Evolutionary conservation across 2,113 vertebrate species (phyloP).

Genomic region (Prochilodus magdalenae): DNA sequence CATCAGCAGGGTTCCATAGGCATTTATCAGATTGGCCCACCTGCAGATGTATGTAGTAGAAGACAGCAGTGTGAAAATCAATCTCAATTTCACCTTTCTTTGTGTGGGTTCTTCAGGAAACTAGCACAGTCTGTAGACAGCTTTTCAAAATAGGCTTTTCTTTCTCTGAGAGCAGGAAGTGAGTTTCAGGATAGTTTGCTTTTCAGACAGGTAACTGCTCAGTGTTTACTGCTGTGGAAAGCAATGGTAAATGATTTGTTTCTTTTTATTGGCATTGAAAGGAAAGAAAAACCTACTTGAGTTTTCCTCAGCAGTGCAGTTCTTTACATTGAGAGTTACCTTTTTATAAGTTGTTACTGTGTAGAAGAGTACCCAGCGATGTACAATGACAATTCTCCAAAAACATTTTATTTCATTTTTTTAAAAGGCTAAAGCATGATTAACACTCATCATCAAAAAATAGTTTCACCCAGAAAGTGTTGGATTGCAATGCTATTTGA

Average conservation of each 20-base stretch:
- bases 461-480: too few species aligned
- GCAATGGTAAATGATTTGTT: not conserved
- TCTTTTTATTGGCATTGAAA: constrained; percentile 5
- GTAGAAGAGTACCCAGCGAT: not conserved
- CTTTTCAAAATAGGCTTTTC: not conserved
- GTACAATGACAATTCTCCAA: not conserved
- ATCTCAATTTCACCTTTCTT: constrained; percentile 23
- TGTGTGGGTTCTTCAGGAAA: not conserved
- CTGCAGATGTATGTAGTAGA: not conserved
- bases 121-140: not conserved
- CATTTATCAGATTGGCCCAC: not conserved
- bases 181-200: not conserved
- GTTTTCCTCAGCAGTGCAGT: not conserved
- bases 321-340: not conserved
- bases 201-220: constrained; percentile 23
- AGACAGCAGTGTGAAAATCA: not conserved
- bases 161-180: constrained; percentile 2
- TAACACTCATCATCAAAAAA: too few species aligned
- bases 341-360: not conserved
- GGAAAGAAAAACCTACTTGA: not conserved
- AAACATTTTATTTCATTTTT: too few species aligned
- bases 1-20: too few species aligned
- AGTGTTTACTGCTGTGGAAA: not conserved
- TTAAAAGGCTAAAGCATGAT: too few species aligned
- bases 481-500: too few species aligned